phyloP scores from a whole-genome alignment of 2,113 vertebrate genomes.

The Morone saxatilis region DNA sequence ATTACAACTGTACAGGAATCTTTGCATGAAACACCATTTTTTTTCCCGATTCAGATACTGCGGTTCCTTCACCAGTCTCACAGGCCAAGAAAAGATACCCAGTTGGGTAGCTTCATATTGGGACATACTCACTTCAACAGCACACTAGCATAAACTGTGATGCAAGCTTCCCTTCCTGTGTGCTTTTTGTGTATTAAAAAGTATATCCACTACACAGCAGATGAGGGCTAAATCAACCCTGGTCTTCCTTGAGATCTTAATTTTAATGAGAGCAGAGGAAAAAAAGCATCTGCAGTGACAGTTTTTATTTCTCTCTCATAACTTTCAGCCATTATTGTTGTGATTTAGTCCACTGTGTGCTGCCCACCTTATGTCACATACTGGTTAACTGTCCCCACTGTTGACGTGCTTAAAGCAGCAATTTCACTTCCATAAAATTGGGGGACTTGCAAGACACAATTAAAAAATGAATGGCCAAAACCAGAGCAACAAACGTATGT shows the following conservation, averaged over 20 bases:
- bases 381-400: not conserved
- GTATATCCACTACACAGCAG: not conserved
- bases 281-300: not conserved
- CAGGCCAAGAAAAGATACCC: not conserved
- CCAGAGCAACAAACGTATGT: not conserved
- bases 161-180: not conserved
- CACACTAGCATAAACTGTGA: not conserved
- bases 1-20: too few relatives aligned
- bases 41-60: not conserved
- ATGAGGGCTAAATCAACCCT: not conserved
- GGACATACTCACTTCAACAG: not conserved
- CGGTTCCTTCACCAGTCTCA: not conserved
- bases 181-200: not conserved
- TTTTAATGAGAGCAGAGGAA: not conserved
- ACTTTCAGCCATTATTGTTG: not conserved
- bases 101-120: not conserved
- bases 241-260: not conserved
- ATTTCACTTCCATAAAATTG: not conserved
- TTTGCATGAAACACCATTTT: too few relatives aligned
- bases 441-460: not conserved
- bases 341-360: slow-evolving; percentile 10
- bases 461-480: not conserved
- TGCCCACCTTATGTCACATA: not conserved
- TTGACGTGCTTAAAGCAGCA: not conserved
- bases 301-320: slow-evolving; percentile 3